Percentiles rank a stretch among this genome's conserved stretches.
Conservation (phyloP, 1,140 invertebrate genomes). For the Lucilia sericata region DNA sequence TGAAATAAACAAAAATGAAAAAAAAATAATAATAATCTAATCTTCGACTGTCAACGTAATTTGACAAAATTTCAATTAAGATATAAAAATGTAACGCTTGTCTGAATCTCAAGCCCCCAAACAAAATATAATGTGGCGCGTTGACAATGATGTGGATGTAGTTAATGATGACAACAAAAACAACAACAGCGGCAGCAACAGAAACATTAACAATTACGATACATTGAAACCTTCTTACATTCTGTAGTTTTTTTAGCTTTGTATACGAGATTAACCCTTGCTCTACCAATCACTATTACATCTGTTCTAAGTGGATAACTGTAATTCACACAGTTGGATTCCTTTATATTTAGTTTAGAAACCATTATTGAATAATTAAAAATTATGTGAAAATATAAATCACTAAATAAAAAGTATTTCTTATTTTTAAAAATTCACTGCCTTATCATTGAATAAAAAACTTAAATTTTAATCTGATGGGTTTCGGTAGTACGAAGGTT, state of each 20-base stretch:
- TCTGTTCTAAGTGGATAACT: too few relatives aligned
- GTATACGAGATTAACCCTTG: not conserved
- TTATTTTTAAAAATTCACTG: too few relatives aligned
- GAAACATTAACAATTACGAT: slow-evolving; percentile 26
- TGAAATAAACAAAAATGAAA: not conserved
- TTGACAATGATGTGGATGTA: slow-evolving; percentile 30
- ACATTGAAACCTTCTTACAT: slow-evolving; percentile 30
- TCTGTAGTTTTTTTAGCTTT: not conserved
- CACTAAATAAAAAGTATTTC: too few relatives aligned
- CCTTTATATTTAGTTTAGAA: too few relatives aligned
- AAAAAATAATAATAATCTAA: slow-evolving; percentile 32
- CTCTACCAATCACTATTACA: too few relatives aligned
- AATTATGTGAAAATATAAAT: too few relatives aligned
- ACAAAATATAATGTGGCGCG: slow-evolving; percentile 2
- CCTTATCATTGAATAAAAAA: too few relatives aligned
- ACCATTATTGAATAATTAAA: too few relatives aligned
- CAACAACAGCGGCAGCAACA: not conserved
- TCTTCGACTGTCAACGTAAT: slow-evolving; percentile 40
- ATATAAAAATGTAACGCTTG: slow-evolving; percentile 44
- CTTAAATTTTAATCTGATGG: too few relatives aligned
- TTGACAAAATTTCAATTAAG: slow-evolving; percentile 44
- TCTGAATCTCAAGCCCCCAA: slow-evolving; percentile 33
- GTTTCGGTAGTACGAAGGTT: too few relatives aligned
- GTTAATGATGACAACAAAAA: not conserved
- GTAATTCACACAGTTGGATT: too few relatives aligned